Evolutionary conservation across 2,888 invertebrate species (phyloP), one percentile per base, ranked within the genome.

Genomic region (Amphiduros pacificus): DNA sequence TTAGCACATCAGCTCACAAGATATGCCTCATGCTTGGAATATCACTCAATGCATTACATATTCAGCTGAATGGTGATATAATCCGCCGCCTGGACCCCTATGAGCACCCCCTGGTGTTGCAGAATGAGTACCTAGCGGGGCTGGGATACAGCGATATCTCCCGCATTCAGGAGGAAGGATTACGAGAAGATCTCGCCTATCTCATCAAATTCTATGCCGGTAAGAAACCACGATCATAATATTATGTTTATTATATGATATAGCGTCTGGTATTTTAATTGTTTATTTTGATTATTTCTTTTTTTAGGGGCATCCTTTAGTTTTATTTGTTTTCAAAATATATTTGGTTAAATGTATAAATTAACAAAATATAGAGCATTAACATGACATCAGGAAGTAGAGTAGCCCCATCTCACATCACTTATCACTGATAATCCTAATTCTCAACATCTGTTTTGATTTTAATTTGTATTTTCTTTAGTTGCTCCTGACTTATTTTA

Each of bases 181-280:
- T 74, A 2, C 70, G 69, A 17, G 73, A 74, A 41, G 78, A 82
- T 48, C 70, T 84, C 20, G 71, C 74, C 20, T 82, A 73, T 66
- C 73, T 82, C 50, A 74, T 83, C 56, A 73, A 78, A 63, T 83
- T 83, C 62, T 81, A 80, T 69, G 72, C 82, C 64, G 83, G 83
- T 82, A 66, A 67, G 72, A 32, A 27, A 14, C 20, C 50, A 52
- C 14, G n/a, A 11, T 14, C 49, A 48, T 6, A 9, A 48, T 52
- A 27, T 28, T 27, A 6, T 20, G 49, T n/a, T 48, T 48, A 48
- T 48, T 48, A 11, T 48, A 48, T 48, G 49, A 14, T 14, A 48
- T 17, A n/a, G n/a, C n/a, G n/a, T 9, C 17, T 36, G 9, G 36
- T 36, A 36, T 17, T 17, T 36, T 9, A 36, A 36, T 36, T 36